Evolutionary conservation across 2,797 vertebrate genomes (phyloP).

Genomic region (Coilia nasus): DNA sequence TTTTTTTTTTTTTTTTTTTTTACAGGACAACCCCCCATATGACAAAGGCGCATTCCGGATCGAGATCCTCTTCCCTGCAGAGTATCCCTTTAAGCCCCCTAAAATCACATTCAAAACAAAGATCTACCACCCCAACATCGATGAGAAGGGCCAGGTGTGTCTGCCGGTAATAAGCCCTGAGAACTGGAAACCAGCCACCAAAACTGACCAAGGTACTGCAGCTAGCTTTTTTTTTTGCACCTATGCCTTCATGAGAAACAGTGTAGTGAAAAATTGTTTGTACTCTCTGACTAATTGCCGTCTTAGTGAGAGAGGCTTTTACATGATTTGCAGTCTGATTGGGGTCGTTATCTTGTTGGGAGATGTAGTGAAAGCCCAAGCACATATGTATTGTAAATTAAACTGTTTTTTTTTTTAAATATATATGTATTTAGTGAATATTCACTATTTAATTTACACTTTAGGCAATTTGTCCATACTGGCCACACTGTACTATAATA

Average conservation of each 20-base stretch:
- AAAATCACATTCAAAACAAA: slow-evolving; percentile 99
- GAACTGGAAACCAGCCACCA: slow-evolving; percentile 99
- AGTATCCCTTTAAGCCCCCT: slow-evolving; percentile 98
- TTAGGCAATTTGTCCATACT: too few relatives aligned
- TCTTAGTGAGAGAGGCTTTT: too few relatives aligned
- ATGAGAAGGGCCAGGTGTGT: slow-evolving; percentile 98
- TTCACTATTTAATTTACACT: too few relatives aligned
- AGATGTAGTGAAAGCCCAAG: too few relatives aligned
- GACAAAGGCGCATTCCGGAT: slow-evolving; percentile 98
- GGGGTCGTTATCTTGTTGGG: too few relatives aligned
- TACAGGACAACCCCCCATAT: slow-evolving; percentile 90
- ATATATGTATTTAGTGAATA: too few relatives aligned
- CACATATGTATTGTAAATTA: too few relatives aligned
- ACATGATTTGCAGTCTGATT: too few relatives aligned
- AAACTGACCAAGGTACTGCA: slow-evolving; percentile 88
- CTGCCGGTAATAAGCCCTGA: slow-evolving; percentile 96
- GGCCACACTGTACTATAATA: too few relatives aligned
- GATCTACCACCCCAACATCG: slow-evolving; percentile 98
- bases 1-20: neutral
- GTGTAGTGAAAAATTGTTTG: too few relatives aligned
- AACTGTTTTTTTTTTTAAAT: too few relatives aligned
- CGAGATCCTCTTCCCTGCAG: slow-evolving; percentile 93
- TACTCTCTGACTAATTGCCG: too few relatives aligned
- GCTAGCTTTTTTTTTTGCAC: neutral
- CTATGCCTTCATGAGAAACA: neutral